phyloP scores from a whole-genome alignment of 2,888 invertebrate genomes.

The Hirtodrosophila cameraria region DNA sequence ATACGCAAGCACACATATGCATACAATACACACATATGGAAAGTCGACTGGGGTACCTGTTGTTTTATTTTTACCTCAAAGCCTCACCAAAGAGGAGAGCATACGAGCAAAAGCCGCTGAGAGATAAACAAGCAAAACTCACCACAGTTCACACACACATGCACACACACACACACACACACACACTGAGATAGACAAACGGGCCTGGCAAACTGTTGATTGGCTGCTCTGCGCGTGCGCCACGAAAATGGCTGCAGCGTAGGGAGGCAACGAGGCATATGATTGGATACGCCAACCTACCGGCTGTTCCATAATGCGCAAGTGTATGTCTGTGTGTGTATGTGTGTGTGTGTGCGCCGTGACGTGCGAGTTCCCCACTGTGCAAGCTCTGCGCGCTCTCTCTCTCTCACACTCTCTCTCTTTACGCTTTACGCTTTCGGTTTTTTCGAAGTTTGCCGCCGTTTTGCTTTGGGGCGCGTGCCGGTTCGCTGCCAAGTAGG shows the following conservation, averaged over 20 bases:
- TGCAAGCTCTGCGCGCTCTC: slow-evolving; percentile 14
- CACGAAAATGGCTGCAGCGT: slow-evolving; percentile 84
- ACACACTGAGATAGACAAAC: slow-evolving; percentile 29
- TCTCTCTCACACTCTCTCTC: no score
- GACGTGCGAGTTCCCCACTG: slow-evolving; percentile 63
- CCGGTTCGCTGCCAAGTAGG: slow-evolving; percentile 61
- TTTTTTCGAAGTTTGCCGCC: slow-evolving; percentile 64
- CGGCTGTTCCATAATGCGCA: no score
- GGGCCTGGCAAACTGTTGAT: slow-evolving; percentile 83
- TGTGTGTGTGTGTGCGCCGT: slow-evolving; percentile 23
- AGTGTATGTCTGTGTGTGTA: neutral
- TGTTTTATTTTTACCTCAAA: slow-evolving; percentile 72
- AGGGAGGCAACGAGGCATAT: slow-evolving; percentile 81
- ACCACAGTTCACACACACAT: slow-evolving; percentile 38
- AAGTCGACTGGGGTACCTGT: slow-evolving; percentile 67
- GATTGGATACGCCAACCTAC: slow-evolving; percentile 71
- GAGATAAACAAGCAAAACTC: slow-evolving; percentile 44
- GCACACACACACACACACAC: slow-evolving; percentile 11
- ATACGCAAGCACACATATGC: neutral
- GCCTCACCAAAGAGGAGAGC: slow-evolving; percentile 33
- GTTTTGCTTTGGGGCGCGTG: slow-evolving; percentile 68
- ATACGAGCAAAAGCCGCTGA: slow-evolving; percentile 5
- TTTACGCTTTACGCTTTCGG: slow-evolving; percentile 37
- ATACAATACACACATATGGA: neutral
- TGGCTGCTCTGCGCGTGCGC: slow-evolving; percentile 84